Base-by-base conservation (phyloP, 2,797 vertebrate genomes). In the Emydoidea blandingii region DNA sequence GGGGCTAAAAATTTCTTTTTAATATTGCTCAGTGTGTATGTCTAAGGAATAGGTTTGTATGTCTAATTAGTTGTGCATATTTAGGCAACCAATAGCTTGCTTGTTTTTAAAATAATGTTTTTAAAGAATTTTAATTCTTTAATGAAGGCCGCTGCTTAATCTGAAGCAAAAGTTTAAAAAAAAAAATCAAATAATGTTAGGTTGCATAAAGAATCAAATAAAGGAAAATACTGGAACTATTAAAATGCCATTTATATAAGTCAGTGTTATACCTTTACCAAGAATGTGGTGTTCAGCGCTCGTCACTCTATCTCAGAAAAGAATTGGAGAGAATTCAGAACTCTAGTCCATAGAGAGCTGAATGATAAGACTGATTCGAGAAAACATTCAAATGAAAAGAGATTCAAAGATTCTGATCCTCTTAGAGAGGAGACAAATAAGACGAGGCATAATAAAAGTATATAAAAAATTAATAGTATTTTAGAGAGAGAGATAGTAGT, bases 161-260 rank as follows among this genome's bases (percentile, higher is more conserved):
- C 62, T 89, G 83, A 65, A 78, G 56, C 59, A 86, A 80, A 25
- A 18, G 44, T 92, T 57, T 27, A 44, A 31, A 87, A 92, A 87
- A 92, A 81, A 87, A 90, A 47, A 92, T 81, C 54, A 87, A 50
- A 50, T 41, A 27, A 23, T 44, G 74, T 74, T 76, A 81, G 80
- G 54, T 56, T 84, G 31, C 44, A 68, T 72, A 81, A 53, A 41
- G 81, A 59, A 68, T 7, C 78, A 68, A 62, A 53, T 29, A 50
- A 57, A 41, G n/a, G 74, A 57, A 29, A 81, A 57, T 85, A 34
- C 9, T 2, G 57, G 76, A 68, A 81, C 44, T 78, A 41, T 72
- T 85, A 90, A 34, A 90, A 49, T 81, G 89, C 84, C 56, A 21
- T 74, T 84, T 49, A 6, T 50, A 37, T 50, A 34, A 52, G 83